Evolutionary conservation across 2,113 vertebrate genomes (phyloP).

Genomic region (Alexandromys fortis): DNA sequence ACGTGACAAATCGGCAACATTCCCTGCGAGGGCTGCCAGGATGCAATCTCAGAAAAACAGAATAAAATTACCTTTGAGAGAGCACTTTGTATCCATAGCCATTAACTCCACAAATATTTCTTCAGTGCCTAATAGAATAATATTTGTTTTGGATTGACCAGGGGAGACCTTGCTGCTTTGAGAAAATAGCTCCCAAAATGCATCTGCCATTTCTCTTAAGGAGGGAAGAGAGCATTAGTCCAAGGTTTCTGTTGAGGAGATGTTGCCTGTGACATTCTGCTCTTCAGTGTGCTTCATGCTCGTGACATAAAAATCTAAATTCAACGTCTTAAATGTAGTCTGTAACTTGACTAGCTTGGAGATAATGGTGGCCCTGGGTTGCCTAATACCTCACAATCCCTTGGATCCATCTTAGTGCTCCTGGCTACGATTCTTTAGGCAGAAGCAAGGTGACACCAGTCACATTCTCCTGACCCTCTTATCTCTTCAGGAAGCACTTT

Average conservation of each 20-base stretch:
- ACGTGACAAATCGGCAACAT: neutral
- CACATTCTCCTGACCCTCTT: neutral
- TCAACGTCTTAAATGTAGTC: neutral
- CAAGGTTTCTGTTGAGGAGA: neutral
- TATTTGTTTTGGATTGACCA: slow-evolving; percentile 67
- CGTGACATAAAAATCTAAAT: neutral
- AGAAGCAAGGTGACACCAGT: neutral
- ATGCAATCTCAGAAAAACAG: neutral
- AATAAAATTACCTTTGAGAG: slow-evolving; percentile 56
- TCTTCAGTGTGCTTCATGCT: neutral
- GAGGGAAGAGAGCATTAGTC: slow-evolving; percentile 5
- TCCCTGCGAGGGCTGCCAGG: neutral
- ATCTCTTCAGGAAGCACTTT: neutral
- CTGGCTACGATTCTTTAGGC: neutral
- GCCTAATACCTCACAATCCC: neutral
- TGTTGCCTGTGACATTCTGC: neutral
- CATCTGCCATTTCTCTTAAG: slow-evolving; percentile 45
- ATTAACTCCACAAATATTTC: slow-evolving; percentile 74
- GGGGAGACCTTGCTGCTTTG: slow-evolving; percentile 55
- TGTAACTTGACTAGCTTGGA: neutral
- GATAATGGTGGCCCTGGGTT: neutral
- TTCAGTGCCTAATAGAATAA: slow-evolving; percentile 64
- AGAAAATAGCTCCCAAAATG: slow-evolving; percentile 68
- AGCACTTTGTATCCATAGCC: slow-evolving; percentile 53
- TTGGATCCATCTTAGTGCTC: neutral